Percentiles rank a stretch among this genome's conserved stretches.
These are phyloP conservation scores for Hoplodrina ambigua DNA, from an alignment of 2,888 invertebrate species.

Conservation along the genomic window DNA sequence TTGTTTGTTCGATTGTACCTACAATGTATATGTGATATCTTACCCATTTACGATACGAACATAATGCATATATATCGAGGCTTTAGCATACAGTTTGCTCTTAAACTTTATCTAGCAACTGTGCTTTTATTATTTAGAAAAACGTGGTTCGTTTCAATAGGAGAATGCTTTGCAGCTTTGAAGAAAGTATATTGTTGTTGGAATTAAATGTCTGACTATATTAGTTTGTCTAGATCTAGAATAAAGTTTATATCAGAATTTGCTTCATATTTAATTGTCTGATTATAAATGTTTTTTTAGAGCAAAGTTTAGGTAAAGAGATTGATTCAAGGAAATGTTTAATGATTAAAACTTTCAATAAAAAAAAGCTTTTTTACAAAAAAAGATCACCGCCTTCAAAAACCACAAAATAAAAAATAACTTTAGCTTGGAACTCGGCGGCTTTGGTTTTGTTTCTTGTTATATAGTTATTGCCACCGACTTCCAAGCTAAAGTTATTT, in stretches of 20 bases:
- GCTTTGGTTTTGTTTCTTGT: too few species aligned
- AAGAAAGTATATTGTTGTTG: conserved; percentile 17
- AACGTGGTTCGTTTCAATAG: conserved; percentile 46
- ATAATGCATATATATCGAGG: conserved; percentile 51
- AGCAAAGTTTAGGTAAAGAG: neutral
- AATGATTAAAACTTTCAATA: neutral
- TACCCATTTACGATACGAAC: conserved; percentile 43
- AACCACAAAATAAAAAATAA: too few species aligned
- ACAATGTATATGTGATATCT: conserved; percentile 25
- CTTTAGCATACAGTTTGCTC: conserved; percentile 44
- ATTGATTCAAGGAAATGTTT: neutral
- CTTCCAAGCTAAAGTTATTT: too few species aligned
- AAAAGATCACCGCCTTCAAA: too few species aligned
- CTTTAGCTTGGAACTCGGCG: too few species aligned
- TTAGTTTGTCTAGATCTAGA: too few species aligned
- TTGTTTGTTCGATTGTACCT: too few species aligned
- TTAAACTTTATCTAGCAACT: conserved; percentile 38
- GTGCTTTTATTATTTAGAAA: conserved; percentile 39
- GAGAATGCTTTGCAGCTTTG: conserved; percentile 17
- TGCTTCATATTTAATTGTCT: too few species aligned
- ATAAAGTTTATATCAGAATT: too few species aligned
- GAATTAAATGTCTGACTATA: neutral
- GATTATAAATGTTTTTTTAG: conserved; percentile 5
- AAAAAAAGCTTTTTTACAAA: neutral
- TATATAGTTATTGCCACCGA: too few species aligned